A percentile compares a stretch with the other conserved stretches of the same genome.
Evolutionary conservation across 2,888 invertebrate species (phyloP).

Genomic region (Andrena minutula): DNA sequence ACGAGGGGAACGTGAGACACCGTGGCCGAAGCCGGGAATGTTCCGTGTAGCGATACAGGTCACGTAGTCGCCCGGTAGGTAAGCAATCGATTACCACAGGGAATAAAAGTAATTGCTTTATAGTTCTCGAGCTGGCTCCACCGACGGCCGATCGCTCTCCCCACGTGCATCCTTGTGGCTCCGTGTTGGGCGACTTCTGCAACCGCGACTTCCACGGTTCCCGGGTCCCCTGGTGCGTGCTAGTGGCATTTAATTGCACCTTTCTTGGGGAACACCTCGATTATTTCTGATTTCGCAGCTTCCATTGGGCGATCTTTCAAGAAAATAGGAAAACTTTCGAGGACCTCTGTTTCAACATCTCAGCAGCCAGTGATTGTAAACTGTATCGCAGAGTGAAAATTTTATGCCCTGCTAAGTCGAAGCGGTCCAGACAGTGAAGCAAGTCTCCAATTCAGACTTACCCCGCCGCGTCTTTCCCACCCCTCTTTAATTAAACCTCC

Average conservation of each 20-base stretch:
- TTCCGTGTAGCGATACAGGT: slow-evolving; percentile 33
- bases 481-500: slow-evolving; percentile 2
- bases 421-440: too few relatives aligned
- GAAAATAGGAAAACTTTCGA: background rate
- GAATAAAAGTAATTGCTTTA: slow-evolving; percentile 61
- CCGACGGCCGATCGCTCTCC: background rate
- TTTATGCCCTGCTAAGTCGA: background rate
- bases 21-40: slow-evolving; percentile 21
- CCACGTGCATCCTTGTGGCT: slow-evolving; percentile 16
- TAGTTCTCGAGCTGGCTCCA: slow-evolving; percentile 16
- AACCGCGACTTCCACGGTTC: background rate
- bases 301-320: too few relatives aligned
- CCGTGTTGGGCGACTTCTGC: background rate
- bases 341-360: too few relatives aligned
- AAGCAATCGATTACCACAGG: slow-evolving; percentile 62
- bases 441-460: background rate
- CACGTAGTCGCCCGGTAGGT: slow-evolving; percentile 48
- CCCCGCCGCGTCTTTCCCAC: background rate
- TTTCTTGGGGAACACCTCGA: background rate
- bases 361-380: too few relatives aligned
- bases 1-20: slow-evolving; percentile 63
- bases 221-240: background rate
- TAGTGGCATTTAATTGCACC: background rate
- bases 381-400: background rate
- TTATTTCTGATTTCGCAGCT: background rate